phyloP scores from a whole-genome alignment of 2,113 vertebrate genomes.

The Callipepla squamata region DNA sequence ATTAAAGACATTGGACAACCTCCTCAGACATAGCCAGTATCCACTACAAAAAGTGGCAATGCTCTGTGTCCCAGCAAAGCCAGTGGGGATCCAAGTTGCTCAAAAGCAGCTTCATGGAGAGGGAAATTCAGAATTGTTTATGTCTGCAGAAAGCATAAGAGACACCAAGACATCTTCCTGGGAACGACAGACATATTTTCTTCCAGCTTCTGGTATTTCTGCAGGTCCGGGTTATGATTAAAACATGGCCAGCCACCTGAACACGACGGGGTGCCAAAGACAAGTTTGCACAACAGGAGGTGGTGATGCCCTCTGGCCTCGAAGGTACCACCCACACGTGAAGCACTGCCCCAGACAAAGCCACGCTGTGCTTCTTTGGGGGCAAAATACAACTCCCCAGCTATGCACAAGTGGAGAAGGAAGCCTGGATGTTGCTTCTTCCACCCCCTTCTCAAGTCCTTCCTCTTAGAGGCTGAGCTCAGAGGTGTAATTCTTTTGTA shows the following conservation, averaged over 20 bases:
- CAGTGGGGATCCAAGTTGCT: neutral
- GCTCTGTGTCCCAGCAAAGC: neutral
- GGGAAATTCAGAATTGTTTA: neutral
- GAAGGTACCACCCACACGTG: neutral
- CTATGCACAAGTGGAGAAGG: neutral
- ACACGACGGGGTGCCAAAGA: neutral
- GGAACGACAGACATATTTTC: neutral
- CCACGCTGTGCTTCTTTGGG: too few relatives aligned
- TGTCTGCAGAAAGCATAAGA: neutral
- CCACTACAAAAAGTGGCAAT: fast-evolving
- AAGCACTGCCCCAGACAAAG: neutral
- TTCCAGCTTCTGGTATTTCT: neutral
- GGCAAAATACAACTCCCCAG: neutral
- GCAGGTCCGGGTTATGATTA: neutral
- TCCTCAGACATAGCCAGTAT: neutral
- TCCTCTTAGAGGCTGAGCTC: neutral
- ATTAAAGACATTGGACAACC: neutral
- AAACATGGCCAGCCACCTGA: neutral
- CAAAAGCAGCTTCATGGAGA: neutral
- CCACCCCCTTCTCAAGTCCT: neutral
- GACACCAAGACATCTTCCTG: neutral
- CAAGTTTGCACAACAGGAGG: neutral
- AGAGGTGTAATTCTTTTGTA: neutral
- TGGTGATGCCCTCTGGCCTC: neutral
- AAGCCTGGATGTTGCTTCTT: neutral